Percentiles rank a stretch among this genome's conserved stretches.
Evolutionary conservation across 2,888 invertebrate species (phyloP).

Genomic region (Chymomyza caudatula): DNA sequence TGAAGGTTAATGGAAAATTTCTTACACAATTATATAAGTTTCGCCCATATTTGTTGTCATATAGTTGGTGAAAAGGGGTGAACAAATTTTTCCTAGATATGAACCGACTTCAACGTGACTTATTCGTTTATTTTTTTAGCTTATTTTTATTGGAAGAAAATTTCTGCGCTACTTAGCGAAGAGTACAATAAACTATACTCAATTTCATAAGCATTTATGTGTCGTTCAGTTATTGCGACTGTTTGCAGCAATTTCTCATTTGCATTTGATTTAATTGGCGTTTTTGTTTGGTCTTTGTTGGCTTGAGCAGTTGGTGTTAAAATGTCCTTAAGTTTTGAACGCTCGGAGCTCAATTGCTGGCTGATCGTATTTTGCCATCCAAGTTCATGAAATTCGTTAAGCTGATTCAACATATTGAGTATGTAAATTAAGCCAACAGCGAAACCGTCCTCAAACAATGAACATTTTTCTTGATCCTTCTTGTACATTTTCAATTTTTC

Average conservation of each 20-base stretch:
- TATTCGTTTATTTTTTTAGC: too few species aligned
- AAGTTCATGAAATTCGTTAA: constrained; percentile 90
- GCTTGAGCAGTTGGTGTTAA: constrained; percentile 85
- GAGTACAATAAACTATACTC: constrained; percentile 95
- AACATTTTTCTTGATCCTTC: constrained; percentile 84
- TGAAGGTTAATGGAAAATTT: too few species aligned
- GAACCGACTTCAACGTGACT: too few species aligned
- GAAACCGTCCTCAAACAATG: constrained; percentile 99
- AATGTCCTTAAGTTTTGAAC: constrained; percentile 79
- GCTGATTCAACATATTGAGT: constrained; percentile 92
- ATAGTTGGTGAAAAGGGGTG: too few species aligned
- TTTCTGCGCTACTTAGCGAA: constrained; percentile 94
- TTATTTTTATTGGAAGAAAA: constrained; percentile 94
- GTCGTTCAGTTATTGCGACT: constrained; percentile 90
- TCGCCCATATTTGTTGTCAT: too few species aligned
- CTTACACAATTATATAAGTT: too few species aligned
- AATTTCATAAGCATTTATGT: constrained; percentile 86
- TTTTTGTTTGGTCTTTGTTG: constrained; percentile 77
- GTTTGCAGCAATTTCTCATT: constrained; percentile 95
- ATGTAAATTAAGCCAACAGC: constrained; percentile 97
- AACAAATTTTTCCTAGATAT: too few species aligned
- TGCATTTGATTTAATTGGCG: constrained; percentile 35
- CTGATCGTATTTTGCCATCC: constrained; percentile 96
- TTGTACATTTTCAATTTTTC: constrained; percentile 96
- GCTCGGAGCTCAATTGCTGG: constrained; percentile 85